These are phyloP conservation scores for Coreius guichenoti DNA, from an alignment of 2,797 vertebrate genomes.

Conservation along the genomic window DNA sequence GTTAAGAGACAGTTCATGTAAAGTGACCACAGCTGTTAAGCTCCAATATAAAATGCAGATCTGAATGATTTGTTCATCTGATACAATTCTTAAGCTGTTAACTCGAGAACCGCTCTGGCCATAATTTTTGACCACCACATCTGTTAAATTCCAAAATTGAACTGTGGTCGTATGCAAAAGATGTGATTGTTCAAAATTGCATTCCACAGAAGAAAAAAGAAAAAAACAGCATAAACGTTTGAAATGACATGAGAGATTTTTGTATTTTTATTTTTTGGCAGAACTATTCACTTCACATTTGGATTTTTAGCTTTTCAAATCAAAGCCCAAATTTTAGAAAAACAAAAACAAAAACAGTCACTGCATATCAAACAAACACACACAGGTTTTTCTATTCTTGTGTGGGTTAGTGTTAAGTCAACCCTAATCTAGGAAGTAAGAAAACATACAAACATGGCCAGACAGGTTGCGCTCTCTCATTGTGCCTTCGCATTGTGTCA, in stretches of 20 bases:
- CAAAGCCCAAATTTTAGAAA: background rate
- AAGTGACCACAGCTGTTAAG: background rate
- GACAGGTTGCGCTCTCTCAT: slow-evolving; percentile 18
- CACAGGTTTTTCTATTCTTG: background rate
- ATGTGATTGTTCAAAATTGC: background rate
- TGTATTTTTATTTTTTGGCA: background rate
- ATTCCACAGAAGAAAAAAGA: background rate
- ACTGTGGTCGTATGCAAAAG: background rate
- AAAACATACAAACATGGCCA: slow-evolving; percentile 2
- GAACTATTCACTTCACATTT: slow-evolving; percentile 8
- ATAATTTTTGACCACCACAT: background rate
- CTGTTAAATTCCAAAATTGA: background rate
- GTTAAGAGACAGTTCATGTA: background rate
- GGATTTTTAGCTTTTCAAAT: slow-evolving; percentile 24
- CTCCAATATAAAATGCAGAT: background rate
- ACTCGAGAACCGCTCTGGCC: no score
- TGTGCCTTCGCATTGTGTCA: background rate
- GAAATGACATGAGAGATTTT: background rate
- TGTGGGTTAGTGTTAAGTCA: slow-evolving; percentile 24
- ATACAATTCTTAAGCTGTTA: background rate
- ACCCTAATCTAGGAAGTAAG: slow-evolving; percentile 43
- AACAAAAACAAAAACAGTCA: background rate
- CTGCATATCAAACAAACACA: slow-evolving; percentile 25
- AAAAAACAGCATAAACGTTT: background rate
- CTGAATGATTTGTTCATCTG: background rate